These are phyloP conservation scores for Drosophila ironensis DNA, from an alignment of 1,140 invertebrate species.

Conservation along the genomic window DNA sequence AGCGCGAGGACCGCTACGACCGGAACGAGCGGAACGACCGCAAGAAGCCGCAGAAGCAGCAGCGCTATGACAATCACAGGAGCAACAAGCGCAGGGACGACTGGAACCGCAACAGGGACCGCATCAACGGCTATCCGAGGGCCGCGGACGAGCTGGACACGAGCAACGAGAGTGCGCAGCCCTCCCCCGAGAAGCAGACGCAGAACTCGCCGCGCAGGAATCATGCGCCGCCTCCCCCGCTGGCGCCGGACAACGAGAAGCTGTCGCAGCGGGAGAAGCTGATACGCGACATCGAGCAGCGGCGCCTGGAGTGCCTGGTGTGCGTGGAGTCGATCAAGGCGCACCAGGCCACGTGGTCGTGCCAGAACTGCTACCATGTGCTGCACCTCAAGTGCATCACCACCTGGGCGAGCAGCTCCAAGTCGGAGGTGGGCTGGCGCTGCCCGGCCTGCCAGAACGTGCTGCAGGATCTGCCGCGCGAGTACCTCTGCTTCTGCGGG, in stretches of 20 bases:
- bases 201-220: constrained; percentile 49
- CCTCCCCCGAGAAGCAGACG: constrained; percentile 70
- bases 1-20: constrained; percentile 34
- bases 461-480: constrained; percentile 85
- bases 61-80: constrained; percentile 77
- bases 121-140: constrained; percentile 69
- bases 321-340: constrained; percentile 93
- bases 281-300: constrained; percentile 89
- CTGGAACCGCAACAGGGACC: constrained; percentile 78
- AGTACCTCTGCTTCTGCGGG: constrained; percentile 93
- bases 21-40: constrained; percentile 36
- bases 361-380: constrained; percentile 94
- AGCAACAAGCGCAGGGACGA: constrained; percentile 79
- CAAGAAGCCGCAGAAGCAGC: constrained; percentile 69
- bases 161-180: constrained; percentile 73
- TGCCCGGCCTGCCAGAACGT: constrained; percentile 95
- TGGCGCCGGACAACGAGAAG: constrained; percentile 62
- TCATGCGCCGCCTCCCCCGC: constrained; percentile 3
- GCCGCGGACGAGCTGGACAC: constrained; percentile 68
- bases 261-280: constrained; percentile 89
- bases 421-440: constrained; percentile 91
- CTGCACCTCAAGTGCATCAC: constrained; percentile 94
- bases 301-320: constrained; percentile 94
- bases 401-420: constrained; percentile 94
- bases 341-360: constrained; percentile 93